A percentile compares a stretch with the other conserved stretches of the same genome.
Conservation (phyloP, 1,140 invertebrate genomes). For the Drosophila baimaii region DNA sequence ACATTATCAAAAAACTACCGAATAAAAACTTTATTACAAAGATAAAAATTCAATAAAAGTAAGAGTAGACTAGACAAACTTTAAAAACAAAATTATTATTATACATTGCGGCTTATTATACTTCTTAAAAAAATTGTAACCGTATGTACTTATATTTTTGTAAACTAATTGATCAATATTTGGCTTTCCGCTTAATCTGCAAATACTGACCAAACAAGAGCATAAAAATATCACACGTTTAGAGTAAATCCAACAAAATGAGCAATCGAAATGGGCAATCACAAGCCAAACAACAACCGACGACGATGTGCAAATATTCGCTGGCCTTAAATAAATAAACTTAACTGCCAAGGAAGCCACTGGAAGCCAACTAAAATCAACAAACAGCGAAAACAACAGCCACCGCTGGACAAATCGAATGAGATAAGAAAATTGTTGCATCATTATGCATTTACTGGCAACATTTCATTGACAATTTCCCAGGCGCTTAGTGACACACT, state of each 20-base stretch:
- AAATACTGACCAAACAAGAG: slow-evolving; percentile 9
- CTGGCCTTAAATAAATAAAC: slow-evolving; percentile 47
- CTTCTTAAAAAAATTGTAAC: not conserved
- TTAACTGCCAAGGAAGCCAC: slow-evolving; percentile 33
- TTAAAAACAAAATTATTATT: too few species aligned
- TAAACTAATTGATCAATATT: slow-evolving; percentile 8
- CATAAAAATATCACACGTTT: slow-evolving; percentile 3
- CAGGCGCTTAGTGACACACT: slow-evolving; percentile 79
- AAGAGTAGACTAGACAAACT: too few species aligned
- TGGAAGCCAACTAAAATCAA: not conserved
- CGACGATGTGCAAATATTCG: slow-evolving; percentile 40
- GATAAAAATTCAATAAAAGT: not conserved
- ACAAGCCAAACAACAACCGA: slow-evolving; percentile 13
- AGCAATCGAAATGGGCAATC: slow-evolving; percentile 13
- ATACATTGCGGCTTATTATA: too few species aligned
- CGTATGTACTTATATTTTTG: not conserved
- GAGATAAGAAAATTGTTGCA: slow-evolving; percentile 81
- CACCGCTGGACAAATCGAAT: slow-evolving; percentile 33
- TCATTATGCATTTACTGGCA: slow-evolving; percentile 63
- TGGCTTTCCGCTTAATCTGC: slow-evolving; percentile 10
- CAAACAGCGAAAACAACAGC: slow-evolving; percentile 13
- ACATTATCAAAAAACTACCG: not conserved
- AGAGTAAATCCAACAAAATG: slow-evolving; percentile 22
- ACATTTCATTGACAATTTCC: slow-evolving; percentile 73
- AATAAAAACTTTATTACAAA: not conserved